Evolutionary conservation across 2,888 invertebrate genomes (phyloP).

Genomic region (Hedya salicella): DNA sequence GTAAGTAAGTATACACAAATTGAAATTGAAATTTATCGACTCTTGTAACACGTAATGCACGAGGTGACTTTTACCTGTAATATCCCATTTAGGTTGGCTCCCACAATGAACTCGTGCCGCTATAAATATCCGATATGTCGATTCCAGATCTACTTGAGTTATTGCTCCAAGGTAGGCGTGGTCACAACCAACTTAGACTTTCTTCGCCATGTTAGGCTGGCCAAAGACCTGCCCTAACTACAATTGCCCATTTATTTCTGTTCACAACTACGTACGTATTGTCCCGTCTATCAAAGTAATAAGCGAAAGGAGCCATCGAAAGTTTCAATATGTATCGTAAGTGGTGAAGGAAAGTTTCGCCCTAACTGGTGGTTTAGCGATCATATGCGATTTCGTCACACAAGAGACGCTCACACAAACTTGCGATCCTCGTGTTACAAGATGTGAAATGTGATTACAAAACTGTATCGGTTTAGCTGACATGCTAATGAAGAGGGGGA

Average conservation of each 20-base stretch:
- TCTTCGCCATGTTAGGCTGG: constrained; percentile 76
- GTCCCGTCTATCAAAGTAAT: constrained; percentile 41
- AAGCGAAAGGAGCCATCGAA: constrained; percentile 50
- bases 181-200: constrained; percentile 63
- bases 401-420: constrained; percentile 20
- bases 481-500: not conserved
- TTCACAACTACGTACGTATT: constrained; percentile 32
- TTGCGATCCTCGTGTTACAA: constrained; percentile 30
- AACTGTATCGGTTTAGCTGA: constrained; percentile 34
- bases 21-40: constrained; percentile 1
- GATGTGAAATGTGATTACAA: constrained; percentile 37
- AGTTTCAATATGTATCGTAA: constrained; percentile 43
- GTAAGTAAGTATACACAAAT: not conserved
- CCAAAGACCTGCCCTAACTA: constrained; percentile 56
- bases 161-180: constrained; percentile 59
- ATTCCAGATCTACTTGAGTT: constrained; percentile 72
- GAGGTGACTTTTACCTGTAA: constrained; percentile 50
- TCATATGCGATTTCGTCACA: constrained; percentile 45
- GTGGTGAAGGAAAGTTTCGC: constrained; percentile 49
- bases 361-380: constrained; percentile 46
- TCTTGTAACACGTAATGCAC: constrained; percentile 10
- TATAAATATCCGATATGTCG: constrained; percentile 63
- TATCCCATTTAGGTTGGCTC: constrained; percentile 38
- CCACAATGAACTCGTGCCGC: constrained; percentile 52
- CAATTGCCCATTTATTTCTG: constrained; percentile 41